Evolutionary conservation across 2,888 invertebrate species (phyloP), one percentile per base, ranked within the genome.

Genomic region (Monoplex corrugatus): DNA sequence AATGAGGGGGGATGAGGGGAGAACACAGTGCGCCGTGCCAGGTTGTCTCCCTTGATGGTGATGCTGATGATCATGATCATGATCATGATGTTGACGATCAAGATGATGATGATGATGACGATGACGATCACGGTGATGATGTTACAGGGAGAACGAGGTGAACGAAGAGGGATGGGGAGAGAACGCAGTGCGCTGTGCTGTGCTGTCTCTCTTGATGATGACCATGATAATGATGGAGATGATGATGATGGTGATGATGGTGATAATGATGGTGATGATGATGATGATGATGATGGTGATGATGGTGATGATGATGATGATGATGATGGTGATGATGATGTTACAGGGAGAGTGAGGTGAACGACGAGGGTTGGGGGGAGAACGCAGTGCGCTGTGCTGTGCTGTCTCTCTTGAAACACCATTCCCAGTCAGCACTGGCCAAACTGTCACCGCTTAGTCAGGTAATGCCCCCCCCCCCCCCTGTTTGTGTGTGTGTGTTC

Each of bases 341-440:
- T 10, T 78, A 13, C 84, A 84, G 84, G 35, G 50, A 35, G 1
- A 28, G 84, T 6, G 57, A 84, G n/a, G 35, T 50, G 50, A 57
- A 6, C 19, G 84, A 45, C 2, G 45, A 45, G 44, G 45, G n/a
- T 0, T 84, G 84, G 84, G 50, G 35, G 19, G 84, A 84, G 50
- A 84, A 84, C 50, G n/a, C 45, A 16, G 83, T 83, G 32, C 87
- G 80, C 35, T 78, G 87, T 44, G 87, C 87, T 8, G 87, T 87
- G 50, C 50, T 87, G 50, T 87, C 87, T 57, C 87, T 87, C n/a
- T 57, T 87, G 45, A 87, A 87, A 57, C 87, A 78, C 40, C 87
- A 80, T 35, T 87, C 87, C 35, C 87, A 87, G 87, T 87, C 87
- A 2, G 78, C 38, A 13, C 87, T 87, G 0, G 87, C 87, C 78